A percentile compares a stretch with the other conserved stretches of the same genome.
Evolutionary conservation across 2,113 vertebrate genomes (phyloP).

Genomic region (Acrocephalus kingi): DNA sequence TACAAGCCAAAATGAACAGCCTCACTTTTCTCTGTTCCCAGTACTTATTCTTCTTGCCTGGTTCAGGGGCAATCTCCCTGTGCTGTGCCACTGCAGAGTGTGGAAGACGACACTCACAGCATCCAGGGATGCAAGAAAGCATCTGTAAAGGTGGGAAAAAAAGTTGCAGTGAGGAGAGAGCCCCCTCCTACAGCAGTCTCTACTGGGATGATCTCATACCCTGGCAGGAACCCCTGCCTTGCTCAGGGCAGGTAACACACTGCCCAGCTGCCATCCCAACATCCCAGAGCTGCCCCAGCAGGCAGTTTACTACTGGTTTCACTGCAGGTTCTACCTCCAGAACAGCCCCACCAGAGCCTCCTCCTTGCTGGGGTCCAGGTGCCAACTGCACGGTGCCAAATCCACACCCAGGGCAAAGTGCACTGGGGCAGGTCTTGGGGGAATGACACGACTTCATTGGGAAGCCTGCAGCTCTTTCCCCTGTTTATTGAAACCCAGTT

Average conservation of each 20-base stretch:
- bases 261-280: background rate
- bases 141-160: background rate
- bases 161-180: background rate
- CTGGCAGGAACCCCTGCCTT: background rate
- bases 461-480: background rate
- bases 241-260: background rate
- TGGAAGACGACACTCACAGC: background rate
- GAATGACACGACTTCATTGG: background rate
- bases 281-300: background rate
- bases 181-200: background rate
- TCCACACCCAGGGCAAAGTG: background rate
- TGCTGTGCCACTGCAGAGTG: background rate
- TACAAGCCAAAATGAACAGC: background rate
- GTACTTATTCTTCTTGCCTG: background rate
- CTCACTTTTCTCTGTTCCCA: background rate
- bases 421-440: background rate
- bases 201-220: background rate
- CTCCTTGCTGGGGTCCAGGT: background rate
- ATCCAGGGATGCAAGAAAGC: background rate
- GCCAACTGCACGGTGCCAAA: accelerated
- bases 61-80: background rate
- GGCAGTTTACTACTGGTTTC: background rate
- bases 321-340: background rate
- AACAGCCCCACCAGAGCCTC: background rate
- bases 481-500: background rate